Evolutionary conservation across 2,113 vertebrate species (phyloP).

Genomic region (Telmatochromis brachygnathus): DNA sequence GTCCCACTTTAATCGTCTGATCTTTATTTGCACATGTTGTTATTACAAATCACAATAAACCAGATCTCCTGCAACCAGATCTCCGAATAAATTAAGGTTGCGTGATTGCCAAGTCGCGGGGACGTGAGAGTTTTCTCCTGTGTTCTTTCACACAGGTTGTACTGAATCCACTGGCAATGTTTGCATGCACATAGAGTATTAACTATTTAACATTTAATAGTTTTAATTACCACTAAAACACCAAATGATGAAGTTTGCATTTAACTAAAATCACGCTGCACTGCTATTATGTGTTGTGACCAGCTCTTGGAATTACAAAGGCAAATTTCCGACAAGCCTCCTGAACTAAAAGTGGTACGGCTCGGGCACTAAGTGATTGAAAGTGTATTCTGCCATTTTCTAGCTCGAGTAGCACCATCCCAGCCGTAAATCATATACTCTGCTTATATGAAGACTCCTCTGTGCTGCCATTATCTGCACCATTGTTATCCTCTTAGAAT

Average conservation of each 20-base stretch:
- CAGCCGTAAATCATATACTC: neutral
- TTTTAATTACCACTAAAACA: neutral
- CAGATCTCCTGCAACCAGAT: neutral
- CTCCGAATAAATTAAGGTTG: slow-evolving; percentile 10
- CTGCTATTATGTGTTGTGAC: neutral
- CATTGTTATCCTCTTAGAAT: neutral
- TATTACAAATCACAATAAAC: slow-evolving; percentile 13
- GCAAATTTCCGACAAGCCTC: neutral
- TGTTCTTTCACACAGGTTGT: neutral
- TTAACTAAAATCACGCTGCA: neutral
- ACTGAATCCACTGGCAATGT: neutral
- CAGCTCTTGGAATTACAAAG: neutral
- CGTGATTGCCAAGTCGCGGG: neutral
- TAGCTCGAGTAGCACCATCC: neutral
- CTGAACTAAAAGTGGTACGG: neutral
- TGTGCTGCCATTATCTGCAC: neutral
- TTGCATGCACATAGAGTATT: neutral
- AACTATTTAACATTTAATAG: neutral
- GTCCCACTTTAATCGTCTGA: slow-evolving; percentile 36
- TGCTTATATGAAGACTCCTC: neutral
- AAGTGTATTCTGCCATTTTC: neutral
- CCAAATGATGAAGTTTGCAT: neutral
- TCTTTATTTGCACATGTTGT: slow-evolving; percentile 13
- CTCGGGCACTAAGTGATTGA: neutral
- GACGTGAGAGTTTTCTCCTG: neutral